These are phyloP conservation scores for Cynoglossus semilaevis DNA, from an alignment of 2,113 vertebrate species.

Conservation along the genomic window DNA sequence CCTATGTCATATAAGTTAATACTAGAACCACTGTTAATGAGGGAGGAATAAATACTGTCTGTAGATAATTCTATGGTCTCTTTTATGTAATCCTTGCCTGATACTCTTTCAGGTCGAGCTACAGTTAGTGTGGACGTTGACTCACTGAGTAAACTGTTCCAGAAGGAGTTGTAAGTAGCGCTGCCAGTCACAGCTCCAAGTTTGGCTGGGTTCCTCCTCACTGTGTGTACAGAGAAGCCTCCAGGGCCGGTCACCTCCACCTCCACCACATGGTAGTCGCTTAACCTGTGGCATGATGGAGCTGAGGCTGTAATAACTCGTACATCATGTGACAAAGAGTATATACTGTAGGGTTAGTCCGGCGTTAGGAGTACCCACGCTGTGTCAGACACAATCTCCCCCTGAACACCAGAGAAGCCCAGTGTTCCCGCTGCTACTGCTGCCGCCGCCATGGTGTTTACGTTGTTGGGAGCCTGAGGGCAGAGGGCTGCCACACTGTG, in stretches of 20 bases:
- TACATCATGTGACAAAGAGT: background rate
- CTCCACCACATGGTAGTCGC: conserved; percentile 84
- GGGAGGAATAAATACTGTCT: too few relatives aligned
- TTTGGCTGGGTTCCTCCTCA: conserved; percentile 81
- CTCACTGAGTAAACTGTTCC: conserved; percentile 86
- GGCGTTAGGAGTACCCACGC: conserved; percentile 75
- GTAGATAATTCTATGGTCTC: too few relatives aligned
- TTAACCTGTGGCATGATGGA: conserved; percentile 70
- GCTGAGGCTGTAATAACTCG: background rate
- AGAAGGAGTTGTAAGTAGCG: conserved; percentile 85
- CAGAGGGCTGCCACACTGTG: conserved; percentile 81
- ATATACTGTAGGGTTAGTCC: background rate
- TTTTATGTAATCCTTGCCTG: too few relatives aligned
- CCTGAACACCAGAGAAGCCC: conserved; percentile 81
- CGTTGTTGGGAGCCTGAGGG: conserved; percentile 86
- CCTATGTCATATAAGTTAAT: too few relatives aligned
- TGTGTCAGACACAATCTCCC: conserved; percentile 86
- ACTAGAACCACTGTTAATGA: too few relatives aligned
- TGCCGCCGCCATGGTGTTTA: conserved; percentile 91
- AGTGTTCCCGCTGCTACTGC: conserved; percentile 83
- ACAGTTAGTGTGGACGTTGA: background rate
- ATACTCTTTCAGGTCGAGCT: too few relatives aligned
- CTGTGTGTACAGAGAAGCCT: conserved; percentile 79
- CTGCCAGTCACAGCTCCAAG: conserved; percentile 84
- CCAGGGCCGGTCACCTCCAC: conserved; percentile 78